Conservation (phyloP, 1,140 invertebrate species). For the Brachionus calyciflorus region DNA sequence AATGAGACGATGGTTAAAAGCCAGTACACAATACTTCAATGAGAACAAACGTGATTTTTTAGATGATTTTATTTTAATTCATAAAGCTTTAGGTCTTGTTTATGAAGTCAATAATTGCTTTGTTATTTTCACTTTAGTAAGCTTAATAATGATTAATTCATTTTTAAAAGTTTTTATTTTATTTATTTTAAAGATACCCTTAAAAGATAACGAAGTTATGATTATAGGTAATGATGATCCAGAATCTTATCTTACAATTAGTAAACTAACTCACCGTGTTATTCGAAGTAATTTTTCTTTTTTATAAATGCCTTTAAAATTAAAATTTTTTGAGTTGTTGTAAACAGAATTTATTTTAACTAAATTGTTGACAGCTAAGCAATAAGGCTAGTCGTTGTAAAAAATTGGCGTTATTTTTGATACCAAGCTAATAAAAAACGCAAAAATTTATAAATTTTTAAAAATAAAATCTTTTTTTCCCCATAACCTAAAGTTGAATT, state of each 20-base stretch:
- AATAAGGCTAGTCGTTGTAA: too few relatives aligned
- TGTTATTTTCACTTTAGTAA: constrained; percentile 59
- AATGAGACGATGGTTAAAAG: background rate
- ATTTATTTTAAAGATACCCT: constrained; percentile 54
- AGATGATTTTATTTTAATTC: constrained; percentile 57
- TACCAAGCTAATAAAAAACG: too few relatives aligned
- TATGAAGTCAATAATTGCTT: constrained; percentile 54
- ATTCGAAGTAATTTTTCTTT: constrained; percentile 52
- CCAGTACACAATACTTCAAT: background rate
- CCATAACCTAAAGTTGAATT: too few relatives aligned
- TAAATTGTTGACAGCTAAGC: too few relatives aligned
- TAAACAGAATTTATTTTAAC: too few relatives aligned
- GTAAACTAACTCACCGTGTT: constrained; percentile 57
- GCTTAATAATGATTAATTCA: constrained; percentile 45
- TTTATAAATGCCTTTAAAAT: constrained; percentile 48
- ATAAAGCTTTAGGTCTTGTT: constrained; percentile 59
- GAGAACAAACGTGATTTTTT: constrained; percentile 54
- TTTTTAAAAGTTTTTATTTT: background rate
- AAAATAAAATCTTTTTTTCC: too few relatives aligned
- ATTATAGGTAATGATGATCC: constrained; percentile 55
- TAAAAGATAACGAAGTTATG: constrained; percentile 62
- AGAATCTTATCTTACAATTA: constrained; percentile 53
- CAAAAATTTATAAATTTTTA: too few relatives aligned
- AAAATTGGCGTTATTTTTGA: too few relatives aligned
- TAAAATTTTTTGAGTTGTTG: too few relatives aligned